phyloP scores from a whole-genome alignment of 2,113 vertebrate species.

The Oceanodroma tethys region DNA sequence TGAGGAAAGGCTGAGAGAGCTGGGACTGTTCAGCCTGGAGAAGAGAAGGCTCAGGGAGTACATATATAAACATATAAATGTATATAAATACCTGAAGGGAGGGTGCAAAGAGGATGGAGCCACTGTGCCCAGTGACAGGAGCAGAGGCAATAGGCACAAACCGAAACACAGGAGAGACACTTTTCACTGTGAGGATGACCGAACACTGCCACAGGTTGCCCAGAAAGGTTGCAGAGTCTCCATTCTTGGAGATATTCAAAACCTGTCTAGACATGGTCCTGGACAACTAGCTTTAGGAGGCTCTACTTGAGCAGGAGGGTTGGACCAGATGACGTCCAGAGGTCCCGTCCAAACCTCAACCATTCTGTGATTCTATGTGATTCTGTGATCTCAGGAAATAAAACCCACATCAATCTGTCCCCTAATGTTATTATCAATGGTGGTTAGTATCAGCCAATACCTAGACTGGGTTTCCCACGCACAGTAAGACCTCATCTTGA shows the following conservation, averaged over 20 bases:
- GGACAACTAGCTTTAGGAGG: background rate
- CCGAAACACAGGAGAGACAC: background rate
- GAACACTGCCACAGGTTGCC: background rate
- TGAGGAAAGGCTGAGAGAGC: background rate
- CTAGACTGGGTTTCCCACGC: background rate
- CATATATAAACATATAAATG: background rate
- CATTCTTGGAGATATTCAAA: background rate
- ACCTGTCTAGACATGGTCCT: background rate
- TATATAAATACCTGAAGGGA: background rate
- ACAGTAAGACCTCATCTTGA: background rate
- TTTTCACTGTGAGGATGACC: background rate
- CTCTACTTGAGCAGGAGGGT: background rate
- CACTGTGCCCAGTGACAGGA: background rate
- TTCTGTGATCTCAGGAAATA: background rate
- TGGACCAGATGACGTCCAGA: background rate
- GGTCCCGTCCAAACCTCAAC: background rate
- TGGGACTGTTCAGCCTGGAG: background rate
- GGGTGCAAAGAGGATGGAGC: background rate
- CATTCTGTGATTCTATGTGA: background rate
- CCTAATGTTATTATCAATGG: background rate
- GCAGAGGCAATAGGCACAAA: background rate
- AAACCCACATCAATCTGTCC: background rate
- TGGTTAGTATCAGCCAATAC: background rate
- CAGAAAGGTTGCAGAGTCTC: background rate
- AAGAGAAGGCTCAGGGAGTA: background rate